A percentile compares a stretch with the other conserved stretches of the same genome.
These are phyloP conservation scores for Gobio gobio DNA, from an alignment of 2,113 vertebrate genomes.

Conservation along the genomic window DNA sequence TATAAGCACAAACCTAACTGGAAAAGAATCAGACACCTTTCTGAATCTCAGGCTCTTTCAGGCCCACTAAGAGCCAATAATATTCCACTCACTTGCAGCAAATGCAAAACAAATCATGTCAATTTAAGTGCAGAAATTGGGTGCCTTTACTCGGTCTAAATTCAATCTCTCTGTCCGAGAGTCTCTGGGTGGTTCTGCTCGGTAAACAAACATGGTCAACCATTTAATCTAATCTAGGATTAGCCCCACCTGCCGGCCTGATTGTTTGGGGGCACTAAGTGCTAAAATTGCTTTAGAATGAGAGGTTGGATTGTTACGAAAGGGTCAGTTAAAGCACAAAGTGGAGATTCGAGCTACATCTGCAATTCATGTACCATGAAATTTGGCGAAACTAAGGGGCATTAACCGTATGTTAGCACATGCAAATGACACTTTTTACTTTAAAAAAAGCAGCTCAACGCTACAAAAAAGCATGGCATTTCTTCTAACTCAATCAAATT, in stretches of 20 bases:
- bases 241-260: conserved; percentile 67
- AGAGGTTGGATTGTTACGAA: conserved; percentile 27
- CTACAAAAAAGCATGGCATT: neutral
- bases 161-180: conserved; percentile 66
- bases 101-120: conserved; percentile 68
- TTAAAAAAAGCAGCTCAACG: neutral
- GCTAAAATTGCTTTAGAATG: conserved; percentile 63
- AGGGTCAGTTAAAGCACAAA: conserved; percentile 23
- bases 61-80: conserved; percentile 63
- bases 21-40: conserved; percentile 41
- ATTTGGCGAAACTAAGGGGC: neutral
- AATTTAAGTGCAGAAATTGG: conserved; percentile 58
- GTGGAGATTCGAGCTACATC: neutral
- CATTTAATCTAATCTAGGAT: conserved; percentile 67
- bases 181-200: conserved; percentile 49
- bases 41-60: conserved; percentile 52
- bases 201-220: conserved; percentile 66
- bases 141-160: conserved; percentile 58
- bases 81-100: conserved; percentile 66
- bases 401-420: conserved; percentile 23
- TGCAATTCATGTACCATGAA: neutral
- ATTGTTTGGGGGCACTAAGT: conserved; percentile 59
- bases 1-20: conserved; percentile 43
- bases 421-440: conserved; percentile 13
- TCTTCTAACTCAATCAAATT: conserved; percentile 8